Conservation (phyloP, 2,888 invertebrate genomes). For the Xanthorhoe spadicearia region DNA sequence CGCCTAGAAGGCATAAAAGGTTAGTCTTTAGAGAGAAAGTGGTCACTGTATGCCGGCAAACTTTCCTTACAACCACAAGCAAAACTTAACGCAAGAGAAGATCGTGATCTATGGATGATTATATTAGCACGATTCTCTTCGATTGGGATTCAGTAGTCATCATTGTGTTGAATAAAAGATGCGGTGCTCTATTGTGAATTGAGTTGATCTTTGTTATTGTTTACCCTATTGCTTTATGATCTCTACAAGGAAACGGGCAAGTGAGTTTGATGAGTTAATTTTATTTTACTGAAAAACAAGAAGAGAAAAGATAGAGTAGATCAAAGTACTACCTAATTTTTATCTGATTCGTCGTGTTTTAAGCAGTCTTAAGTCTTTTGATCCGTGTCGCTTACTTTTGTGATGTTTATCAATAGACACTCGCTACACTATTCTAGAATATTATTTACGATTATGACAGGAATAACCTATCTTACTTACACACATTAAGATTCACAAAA, state of each 20-base stretch:
- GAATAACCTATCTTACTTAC: no score
- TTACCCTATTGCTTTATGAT: neutral
- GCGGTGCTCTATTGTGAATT: constrained; percentile 7
- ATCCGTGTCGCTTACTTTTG: no score
- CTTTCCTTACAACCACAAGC: constrained; percentile 67
- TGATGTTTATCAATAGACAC: no score
- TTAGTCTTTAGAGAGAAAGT: constrained; percentile 69
- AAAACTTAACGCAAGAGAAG: constrained; percentile 39
- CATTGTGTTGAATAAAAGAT: constrained; percentile 26
- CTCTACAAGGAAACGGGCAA: no score
- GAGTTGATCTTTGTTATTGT: constrained; percentile 1
- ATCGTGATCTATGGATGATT: constrained; percentile 35
- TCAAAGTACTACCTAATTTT: neutral
- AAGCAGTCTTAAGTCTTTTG: no score
- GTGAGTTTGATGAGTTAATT: neutral
- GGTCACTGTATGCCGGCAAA: constrained; percentile 64
- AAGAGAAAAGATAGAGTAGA: neutral
- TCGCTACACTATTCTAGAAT: no score
- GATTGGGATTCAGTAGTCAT: constrained; percentile 28
- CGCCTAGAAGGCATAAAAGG: constrained; percentile 29
- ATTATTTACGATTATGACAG: no score
- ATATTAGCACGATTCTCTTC: constrained; percentile 43
- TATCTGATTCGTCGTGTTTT: no score
- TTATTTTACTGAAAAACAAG: neutral
- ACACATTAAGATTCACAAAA: no score